Percentiles rank a stretch among this genome's conserved stretches.
Evolutionary conservation across 2,888 invertebrate genomes (phyloP).

Genomic region (Tipula lateralis): DNA sequence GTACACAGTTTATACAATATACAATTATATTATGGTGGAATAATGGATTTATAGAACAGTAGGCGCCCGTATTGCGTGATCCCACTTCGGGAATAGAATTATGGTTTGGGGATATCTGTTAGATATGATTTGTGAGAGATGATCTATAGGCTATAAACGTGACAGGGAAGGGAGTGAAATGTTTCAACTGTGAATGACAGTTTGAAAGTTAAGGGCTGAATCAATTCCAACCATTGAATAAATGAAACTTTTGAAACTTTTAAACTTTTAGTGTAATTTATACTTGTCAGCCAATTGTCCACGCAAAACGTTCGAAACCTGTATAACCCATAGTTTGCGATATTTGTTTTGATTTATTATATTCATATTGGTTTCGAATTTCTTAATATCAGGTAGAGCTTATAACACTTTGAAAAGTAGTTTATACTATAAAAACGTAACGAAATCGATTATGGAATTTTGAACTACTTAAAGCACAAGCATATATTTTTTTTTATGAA

Average conservation of each 20-base stretch:
- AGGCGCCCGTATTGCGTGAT: neutral
- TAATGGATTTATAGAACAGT: neutral
- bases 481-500: neutral
- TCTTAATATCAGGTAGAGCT: neutral
- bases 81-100: neutral
- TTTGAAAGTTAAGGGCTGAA: too few species aligned
- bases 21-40: too few species aligned
- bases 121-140: too few species aligned
- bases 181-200: too few species aligned
- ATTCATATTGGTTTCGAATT: neutral
- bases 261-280: too few species aligned
- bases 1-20: neutral
- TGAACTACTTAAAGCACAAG: neutral
- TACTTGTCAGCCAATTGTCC: too few species aligned
- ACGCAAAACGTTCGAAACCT: neutral
- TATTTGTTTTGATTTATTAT: neutral
- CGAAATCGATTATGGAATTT: neutral
- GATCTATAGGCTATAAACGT: too few species aligned
- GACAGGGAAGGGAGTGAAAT: too few species aligned
- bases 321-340: neutral
- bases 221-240: too few species aligned
- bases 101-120: too few species aligned
- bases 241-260: too few species aligned
- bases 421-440: neutral
- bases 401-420: neutral